Base-by-base conservation (phyloP, 2,113 vertebrate species). In the Bucco capensis region DNA sequence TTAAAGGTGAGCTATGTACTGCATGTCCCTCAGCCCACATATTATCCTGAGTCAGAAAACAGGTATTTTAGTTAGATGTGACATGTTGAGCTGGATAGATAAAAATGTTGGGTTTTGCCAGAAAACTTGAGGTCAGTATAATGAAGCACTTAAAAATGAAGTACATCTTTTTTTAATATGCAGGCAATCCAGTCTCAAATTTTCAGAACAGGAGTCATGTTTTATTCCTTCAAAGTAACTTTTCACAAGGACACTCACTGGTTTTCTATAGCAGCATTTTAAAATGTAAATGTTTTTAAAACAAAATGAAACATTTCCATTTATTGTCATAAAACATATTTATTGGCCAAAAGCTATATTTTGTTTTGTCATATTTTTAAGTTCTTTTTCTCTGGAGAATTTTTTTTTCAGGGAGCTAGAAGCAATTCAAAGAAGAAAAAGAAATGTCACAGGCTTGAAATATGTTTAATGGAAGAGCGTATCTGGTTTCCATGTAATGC, bases 11-110 rank as follows among this genome's bases (percentile, higher is more conserved):
- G 33, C 33, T 70, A 14, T 12, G 11, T 4, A 8, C 28, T 40
- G 12, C 16, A 33, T 9, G 5, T 35, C 15, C 6, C 19, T 71
- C 25, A 10, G 35, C 12, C 3, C 7, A 22, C 0, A 0, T 1
- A 16, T 24, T 2, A 44, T 31, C 40, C 50, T 40, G 35, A 22
- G 28, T 57, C 54, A 72, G 25, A 49, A 56, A 65, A 28, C 24
- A 58, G 12, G 10, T 47, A 19, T 57, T 93, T 56, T 19, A 56
- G 5, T 51, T 65, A 51, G 28, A 23, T 31, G 9, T 33, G 37
- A 12, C 30, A 9, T 6, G 3, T 14, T 49, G 40, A 82, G 9
- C 23, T 58, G 61, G 14, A 66, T 46, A 74, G n/a, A 64, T 10
- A 10, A 71, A 86, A 75, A 72, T 5, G 3, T 21, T 38, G 27